Conservation (phyloP, 2,888 invertebrate genomes). For the Idaea dimidiata region DNA sequence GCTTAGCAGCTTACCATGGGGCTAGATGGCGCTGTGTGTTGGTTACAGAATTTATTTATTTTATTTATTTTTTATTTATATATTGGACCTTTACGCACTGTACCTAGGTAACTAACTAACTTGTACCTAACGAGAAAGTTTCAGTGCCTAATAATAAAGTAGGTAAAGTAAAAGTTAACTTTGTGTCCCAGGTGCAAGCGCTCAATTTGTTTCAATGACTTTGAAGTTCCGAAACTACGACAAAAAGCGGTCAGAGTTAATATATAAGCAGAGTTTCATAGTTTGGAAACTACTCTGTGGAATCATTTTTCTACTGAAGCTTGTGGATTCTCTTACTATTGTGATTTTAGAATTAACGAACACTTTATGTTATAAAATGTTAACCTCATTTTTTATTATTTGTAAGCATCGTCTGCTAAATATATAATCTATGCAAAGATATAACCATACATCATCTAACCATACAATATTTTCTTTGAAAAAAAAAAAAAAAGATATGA, state of each 20-base stretch:
- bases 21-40: too few species aligned
- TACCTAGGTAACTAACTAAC: background rate
- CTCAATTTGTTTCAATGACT: constrained; percentile 27
- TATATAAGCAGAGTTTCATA: background rate
- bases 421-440: too few species aligned
- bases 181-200: constrained; percentile 19
- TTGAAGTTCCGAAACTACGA: constrained; percentile 8
- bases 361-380: constrained; percentile 14
- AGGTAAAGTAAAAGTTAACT: background rate
- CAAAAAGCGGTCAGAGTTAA: background rate
- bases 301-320: background rate
- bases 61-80: too few species aligned
- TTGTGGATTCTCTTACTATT: constrained; percentile 3
- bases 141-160: constrained; percentile 2
- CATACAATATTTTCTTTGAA: too few species aligned
- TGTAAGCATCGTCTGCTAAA: too few species aligned
- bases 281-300: background rate
- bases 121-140: background rate
- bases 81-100: too few species aligned
- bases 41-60: too few species aligned
- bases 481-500: too few species aligned
- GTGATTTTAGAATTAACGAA: constrained; percentile 9
- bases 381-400: too few species aligned
- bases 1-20: too few species aligned
- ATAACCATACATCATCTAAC: too few species aligned